Evolutionary conservation across 92 coral and sea anemone species (phyloP), one percentile per base, ranked within the genome.

Genomic region (Phenganax marumi): DNA sequence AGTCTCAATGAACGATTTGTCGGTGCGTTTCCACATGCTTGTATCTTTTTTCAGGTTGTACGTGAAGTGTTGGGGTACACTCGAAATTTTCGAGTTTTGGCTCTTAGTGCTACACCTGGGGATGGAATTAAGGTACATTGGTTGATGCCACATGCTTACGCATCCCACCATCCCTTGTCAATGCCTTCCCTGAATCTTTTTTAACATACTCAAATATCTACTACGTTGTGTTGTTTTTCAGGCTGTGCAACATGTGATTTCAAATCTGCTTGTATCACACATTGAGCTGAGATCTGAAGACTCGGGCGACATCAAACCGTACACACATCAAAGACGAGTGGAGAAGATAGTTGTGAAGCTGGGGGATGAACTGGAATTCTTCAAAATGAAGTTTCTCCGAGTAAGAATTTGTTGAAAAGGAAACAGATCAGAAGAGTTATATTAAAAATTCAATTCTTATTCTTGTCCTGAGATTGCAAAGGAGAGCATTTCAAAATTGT

Each of bases 81-180:
- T 62, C 87, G 87, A 70, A 88, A 86, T 65, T 93, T 93, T 73
- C 76, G 97, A 81, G 94, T 93, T 65, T 80, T 93, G 50, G 97
- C 97, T 65, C 88, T 93, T 48, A 93, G 97, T 87, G 97, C 97
- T 16, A 93, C 97, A 24, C 97, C 97, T 51, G 97, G 97, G 25
- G 97, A 93, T 88, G 97, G 89, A 49, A 85, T 92, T 12, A 88
- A 91, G 92, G 97, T 92, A 66, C 51, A 55, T 43, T 77, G 43
- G 43, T 33, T 33, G 43, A 33, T 33, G 43, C 43, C 3, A 18
- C 3, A 18, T 52, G 21, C 12, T 14, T 19, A 51, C 23, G 39
- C 10, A 19, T 53, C 33, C 8, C 53, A 52, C 24, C 8, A 12
- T 12, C 12, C n/a, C 25, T 55, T 70, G 3, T 54, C 57, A 17